Evolutionary conservation across 2,113 vertebrate species (phyloP), one percentile per base, ranked within the genome.

Genomic region (Gobio gobio): DNA sequence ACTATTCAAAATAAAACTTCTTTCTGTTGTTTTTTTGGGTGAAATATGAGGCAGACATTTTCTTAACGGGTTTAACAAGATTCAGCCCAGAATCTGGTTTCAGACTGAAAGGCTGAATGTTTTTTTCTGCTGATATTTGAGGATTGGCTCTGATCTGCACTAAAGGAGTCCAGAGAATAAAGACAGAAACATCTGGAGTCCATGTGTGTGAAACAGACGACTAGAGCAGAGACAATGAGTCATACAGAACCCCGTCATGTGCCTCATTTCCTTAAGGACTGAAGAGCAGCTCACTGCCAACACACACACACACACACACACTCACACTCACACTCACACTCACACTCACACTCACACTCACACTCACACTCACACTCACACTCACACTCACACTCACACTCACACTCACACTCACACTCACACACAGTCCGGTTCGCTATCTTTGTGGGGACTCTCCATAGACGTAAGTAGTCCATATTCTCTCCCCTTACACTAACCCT

Each of bases 181-280:
- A 79, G 80, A 86, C 84, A 89, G 20, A 58, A 87, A 89, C 83
- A 85, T 80, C 85, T 85, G 26, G 70, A 72, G 73, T n/a, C 80
- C 66, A 72, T 82, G 66, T 82, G 80, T 70, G 64, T 66, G 64
- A 24, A 13, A 16, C 18, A 70, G 80, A 66, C 10, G 29, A 36
- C 33, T 4, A 26, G 78, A 76, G 88, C 88, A 8, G 9, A 29
- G 89, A 93, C 92, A 93, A 91, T 94, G 94, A 94, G 90, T 95
- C 94, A 94, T 91, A 92, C 92, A 92, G 91, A 91, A 92, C 91
- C 94, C 54, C 20, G 93, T 94, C 93, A 94, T 94, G 93, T 91
- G 92, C 91, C 92, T 92, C 81, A 93, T 93, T 93, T 93, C 92
- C 92, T 94, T 90, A 91, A 93, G 93, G 90, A 94, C 90, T 63